Evolutionary conservation across 2,888 invertebrate species (phyloP).

Genomic region (Macrosiphum euphorbiae): DNA sequence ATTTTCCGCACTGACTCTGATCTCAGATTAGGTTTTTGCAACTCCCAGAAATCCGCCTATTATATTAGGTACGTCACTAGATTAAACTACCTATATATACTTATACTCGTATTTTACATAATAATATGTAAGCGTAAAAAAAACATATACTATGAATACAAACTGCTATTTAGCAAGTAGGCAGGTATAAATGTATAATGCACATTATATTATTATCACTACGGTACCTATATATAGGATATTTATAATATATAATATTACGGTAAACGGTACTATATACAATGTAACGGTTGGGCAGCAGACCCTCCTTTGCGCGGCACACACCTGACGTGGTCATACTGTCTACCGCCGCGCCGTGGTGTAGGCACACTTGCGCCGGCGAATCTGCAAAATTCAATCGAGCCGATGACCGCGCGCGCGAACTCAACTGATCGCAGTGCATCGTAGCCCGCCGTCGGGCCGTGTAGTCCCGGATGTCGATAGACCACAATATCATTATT

Average conservation of each 20-base stretch:
- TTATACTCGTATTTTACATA: neutral
- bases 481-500: neutral
- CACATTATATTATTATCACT: neutral
- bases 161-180: neutral
- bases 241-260: neutral
- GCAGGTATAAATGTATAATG: neutral
- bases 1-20: no score
- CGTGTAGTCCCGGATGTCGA: slow-evolving; percentile 44
- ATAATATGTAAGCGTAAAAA: neutral
- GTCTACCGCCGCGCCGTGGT: slow-evolving; percentile 45
- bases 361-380: slow-evolving; percentile 54
- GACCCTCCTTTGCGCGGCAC: slow-evolving; percentile 11
- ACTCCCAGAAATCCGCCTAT: no score
- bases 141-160: neutral
- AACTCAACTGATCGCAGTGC: slow-evolving; percentile 58
- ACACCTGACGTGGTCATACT: slow-evolving; percentile 60
- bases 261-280: neutral
- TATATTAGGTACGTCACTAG: neutral
- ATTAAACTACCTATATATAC: neutral
- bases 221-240: neutral
- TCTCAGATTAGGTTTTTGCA: no score
- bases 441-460: slow-evolving; percentile 27
- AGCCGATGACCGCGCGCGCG: slow-evolving; percentile 63
- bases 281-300: slow-evolving; percentile 7
- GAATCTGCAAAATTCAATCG: slow-evolving; percentile 64